Evolutionary conservation across 2,888 invertebrate species (phyloP).

Genomic region (Lasioglossum calceatum): DNA sequence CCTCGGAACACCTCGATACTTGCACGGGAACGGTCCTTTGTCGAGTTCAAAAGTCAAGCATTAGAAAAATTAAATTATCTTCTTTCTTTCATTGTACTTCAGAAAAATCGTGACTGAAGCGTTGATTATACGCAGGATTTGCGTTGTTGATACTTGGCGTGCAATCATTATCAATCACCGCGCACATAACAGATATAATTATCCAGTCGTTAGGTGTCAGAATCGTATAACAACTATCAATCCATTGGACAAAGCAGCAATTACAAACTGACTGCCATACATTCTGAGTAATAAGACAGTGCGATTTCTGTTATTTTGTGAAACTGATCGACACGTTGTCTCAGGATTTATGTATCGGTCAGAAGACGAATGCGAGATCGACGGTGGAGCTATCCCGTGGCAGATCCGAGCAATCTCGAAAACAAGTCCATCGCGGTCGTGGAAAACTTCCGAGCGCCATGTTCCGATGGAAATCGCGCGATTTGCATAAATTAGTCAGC

Average conservation of each 20-base stretch:
- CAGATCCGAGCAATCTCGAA: slow-evolving; percentile 4
- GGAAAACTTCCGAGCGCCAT: slow-evolving; percentile 44
- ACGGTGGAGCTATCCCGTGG: not conserved
- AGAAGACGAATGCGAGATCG: not conserved
- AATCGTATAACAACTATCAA: not conserved
- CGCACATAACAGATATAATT: not conserved
- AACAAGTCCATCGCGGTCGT: slow-evolving; percentile 19
- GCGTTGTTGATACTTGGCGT: not conserved
- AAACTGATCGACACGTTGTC: not conserved
- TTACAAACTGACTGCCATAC: not conserved
- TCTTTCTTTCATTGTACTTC: no score
- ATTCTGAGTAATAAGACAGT: not conserved
- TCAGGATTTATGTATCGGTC: not conserved
- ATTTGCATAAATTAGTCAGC: slow-evolving; percentile 55
- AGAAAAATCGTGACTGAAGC: not conserved
- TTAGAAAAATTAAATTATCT: not conserved
- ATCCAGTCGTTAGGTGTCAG: not conserved
- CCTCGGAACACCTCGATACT: not conserved
- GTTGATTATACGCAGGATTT: not conserved
- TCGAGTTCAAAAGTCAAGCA: not conserved
- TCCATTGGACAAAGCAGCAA: not conserved
- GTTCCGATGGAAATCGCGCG: slow-evolving; percentile 46
- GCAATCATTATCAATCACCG: not conserved
- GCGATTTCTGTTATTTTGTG: not conserved
- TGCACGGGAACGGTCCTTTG: not conserved